Conservation (phyloP, 2,113 vertebrate species). For the Struthidea cinerea region DNA sequence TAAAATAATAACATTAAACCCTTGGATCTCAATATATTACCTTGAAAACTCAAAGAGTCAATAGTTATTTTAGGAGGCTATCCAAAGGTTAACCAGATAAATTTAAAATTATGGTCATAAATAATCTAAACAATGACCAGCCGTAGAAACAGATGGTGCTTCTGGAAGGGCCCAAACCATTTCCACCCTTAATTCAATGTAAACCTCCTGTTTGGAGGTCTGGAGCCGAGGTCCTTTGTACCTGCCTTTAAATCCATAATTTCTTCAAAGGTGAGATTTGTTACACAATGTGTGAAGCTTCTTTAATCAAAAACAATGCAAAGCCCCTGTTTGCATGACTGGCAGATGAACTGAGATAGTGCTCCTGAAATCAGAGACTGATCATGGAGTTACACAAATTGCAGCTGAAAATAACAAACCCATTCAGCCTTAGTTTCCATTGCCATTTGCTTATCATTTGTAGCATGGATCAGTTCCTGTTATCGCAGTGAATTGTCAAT, state of each 20-base stretch:
- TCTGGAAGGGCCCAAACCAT: constrained; percentile 65
- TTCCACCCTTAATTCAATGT: constrained; percentile 64
- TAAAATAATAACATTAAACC: constrained; percentile 40
- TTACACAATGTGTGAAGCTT: constrained; percentile 9
- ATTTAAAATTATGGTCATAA: constrained; percentile 72
- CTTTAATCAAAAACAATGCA: constrained; percentile 40
- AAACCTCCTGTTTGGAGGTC: constrained; percentile 62
- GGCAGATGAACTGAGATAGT: not conserved
- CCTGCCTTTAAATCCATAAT: constrained; percentile 33
- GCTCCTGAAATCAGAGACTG: not conserved
- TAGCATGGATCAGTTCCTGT: not conserved
- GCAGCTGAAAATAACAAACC: not conserved
- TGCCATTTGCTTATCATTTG: not conserved
- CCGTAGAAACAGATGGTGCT: constrained; percentile 74
- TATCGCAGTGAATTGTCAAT: not conserved
- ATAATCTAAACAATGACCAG: constrained; percentile 71
- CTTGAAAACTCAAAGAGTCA: constrained; percentile 64
- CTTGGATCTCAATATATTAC: constrained; percentile 51
- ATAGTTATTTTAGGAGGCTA: constrained; percentile 68
- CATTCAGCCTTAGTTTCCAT: not conserved
- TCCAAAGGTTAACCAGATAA: constrained; percentile 76
- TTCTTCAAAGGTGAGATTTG: constrained; percentile 33
- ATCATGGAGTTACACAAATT: not conserved
- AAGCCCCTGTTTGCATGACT: not conserved
- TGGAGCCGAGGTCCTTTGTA: not conserved